Percentiles rank a stretch among this genome's conserved stretches.
phyloP scores from a whole-genome alignment of 2,113 vertebrate species.

The Rhea pennata region DNA sequence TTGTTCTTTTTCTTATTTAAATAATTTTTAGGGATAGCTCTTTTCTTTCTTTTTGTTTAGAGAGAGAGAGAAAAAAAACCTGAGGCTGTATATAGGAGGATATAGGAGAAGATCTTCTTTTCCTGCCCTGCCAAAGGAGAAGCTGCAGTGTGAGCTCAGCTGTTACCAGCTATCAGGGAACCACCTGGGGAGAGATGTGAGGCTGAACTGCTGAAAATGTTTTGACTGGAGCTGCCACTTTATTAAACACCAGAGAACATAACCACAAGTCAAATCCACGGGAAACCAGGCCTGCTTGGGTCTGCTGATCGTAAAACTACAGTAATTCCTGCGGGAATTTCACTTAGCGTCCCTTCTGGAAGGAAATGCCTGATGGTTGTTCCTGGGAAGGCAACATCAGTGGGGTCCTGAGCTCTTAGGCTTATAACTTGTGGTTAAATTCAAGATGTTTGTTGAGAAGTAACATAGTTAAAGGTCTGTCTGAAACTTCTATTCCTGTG shows the following conservation, averaged over 20 bases:
- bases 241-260: neutral
- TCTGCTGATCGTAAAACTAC: neutral
- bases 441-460: neutral
- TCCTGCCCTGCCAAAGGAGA: neutral
- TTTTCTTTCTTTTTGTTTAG: neutral
- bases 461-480: neutral
- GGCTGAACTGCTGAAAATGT: no score
- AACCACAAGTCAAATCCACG: neutral
- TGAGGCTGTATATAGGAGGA: neutral
- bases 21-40: neutral
- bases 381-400: neutral
- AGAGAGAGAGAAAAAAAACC: no score
- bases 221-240: neutral
- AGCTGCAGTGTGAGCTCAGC: neutral
- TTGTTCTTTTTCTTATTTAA: neutral
- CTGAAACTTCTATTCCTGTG: neutral
- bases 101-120: neutral
- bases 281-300: neutral
- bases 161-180: neutral
- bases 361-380: fast-evolving
- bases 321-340: neutral
- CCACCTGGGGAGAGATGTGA: fast-evolving
- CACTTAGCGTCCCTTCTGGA: neutral
- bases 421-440: neutral
- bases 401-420: fast-evolving